Base-by-base conservation (phyloP, 2,888 invertebrate species). In the Pristionchus entomophagus region DNA sequence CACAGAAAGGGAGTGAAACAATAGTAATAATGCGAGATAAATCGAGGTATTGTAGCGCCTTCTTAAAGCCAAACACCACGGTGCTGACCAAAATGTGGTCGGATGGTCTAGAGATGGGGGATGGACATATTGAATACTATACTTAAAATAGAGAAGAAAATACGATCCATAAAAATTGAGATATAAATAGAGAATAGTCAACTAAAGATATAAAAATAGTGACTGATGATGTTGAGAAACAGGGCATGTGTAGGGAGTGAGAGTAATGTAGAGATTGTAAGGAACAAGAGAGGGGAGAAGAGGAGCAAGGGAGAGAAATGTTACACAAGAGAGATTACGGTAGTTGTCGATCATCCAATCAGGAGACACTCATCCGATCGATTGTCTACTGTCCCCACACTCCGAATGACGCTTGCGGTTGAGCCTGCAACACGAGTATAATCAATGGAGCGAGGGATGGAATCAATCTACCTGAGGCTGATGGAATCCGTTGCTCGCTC, bases 81-180 rank as follows among this genome's bases (percentile, higher is more conserved):
- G 73, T 73, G 73, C 73, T 73, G 73, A 73, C 73, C 73, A 73
- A 73, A 73, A 73, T 73, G 73, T 73, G 73, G 73, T 73, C 73
- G 73, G 45, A 73, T 73, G 41, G 73, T 73, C 73, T 73, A 73
- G n/a, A 73, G 73, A 73, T 45, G 10, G 32, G 38, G 73, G 73
- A 41, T 45, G 38, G n/a, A 73, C 73, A 73, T 73, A 73, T 73
- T 73, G 73, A 22, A 73, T 73, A 73, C 73, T 73, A 73, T 41
- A 73, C 73, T 38, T 41, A 41, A 41, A 29, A 29, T 69, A 73
- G 41, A 69, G 65, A 69, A 69, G 65, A 41, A 45, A 73, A 73
- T 41, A 73, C 73, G 73, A 73, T 73, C 38, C 73, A 73, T 73
- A 73, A 26, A 73, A 73, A 73, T 73, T 73, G 6, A 73, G 41